A percentile compares a stretch with the other conserved stretches of the same genome.
Conservation (phyloP, 2,888 invertebrate species). For the Oscheius sp. region DNA sequence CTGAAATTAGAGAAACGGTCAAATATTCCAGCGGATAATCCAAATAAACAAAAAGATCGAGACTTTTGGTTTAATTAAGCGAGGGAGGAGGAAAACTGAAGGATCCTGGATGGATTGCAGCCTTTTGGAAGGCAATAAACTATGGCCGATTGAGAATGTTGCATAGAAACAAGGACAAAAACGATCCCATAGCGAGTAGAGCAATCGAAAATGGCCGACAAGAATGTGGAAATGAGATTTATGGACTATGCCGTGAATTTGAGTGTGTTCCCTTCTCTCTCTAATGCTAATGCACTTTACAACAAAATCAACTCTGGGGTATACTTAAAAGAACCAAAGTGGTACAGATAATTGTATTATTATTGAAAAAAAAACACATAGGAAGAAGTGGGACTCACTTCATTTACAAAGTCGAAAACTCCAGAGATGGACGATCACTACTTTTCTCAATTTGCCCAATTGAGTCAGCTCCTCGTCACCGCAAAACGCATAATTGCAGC, state of each 20-base stretch:
- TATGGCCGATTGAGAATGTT: slow-evolving; percentile 2
- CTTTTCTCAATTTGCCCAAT: slow-evolving; percentile 24
- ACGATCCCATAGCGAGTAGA: neutral
- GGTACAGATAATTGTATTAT: no score
- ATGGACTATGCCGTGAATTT: slow-evolving; percentile 31
- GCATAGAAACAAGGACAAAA: slow-evolving; percentile 17
- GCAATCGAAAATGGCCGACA: slow-evolving; percentile 35
- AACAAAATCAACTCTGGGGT: slow-evolving; percentile 4
- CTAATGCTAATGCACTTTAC: slow-evolving; percentile 32
- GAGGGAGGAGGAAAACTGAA: neutral
- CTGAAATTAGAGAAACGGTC: neutral
- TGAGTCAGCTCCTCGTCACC: slow-evolving; percentile 23
- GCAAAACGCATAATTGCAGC: slow-evolving; percentile 34
- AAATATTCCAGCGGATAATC: neutral
- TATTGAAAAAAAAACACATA: neutral
- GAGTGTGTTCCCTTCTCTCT: slow-evolving; percentile 13
- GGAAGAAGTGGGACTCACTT: no score
- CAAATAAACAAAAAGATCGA: no score
- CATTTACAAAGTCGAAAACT: neutral
- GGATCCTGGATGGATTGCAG: neutral
- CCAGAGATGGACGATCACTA: neutral
- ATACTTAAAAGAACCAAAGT: neutral
- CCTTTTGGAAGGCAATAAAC: neutral
- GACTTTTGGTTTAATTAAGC: neutral
- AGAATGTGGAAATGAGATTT: slow-evolving; percentile 36